A percentile compares a stretch with the other conserved stretches of the same genome.
These are phyloP conservation scores for Melitaea athalia DNA, from an alignment of 2,888 invertebrate genomes.

Conservation along the genomic window DNA sequence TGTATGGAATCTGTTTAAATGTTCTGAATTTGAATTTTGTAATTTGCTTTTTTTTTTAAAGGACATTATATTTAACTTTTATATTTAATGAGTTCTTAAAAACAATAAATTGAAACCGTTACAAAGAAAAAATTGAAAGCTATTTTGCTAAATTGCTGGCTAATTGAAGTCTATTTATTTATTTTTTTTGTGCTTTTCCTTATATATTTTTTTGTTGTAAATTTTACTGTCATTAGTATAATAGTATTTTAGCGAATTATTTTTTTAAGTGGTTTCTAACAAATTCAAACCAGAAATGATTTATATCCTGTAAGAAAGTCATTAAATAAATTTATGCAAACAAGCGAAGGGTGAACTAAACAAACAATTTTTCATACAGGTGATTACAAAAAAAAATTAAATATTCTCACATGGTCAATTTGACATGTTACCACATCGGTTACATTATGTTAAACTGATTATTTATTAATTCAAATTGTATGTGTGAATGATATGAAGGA, in stretches of 20 bases:
- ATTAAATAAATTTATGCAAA: conserved; percentile 1
- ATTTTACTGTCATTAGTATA: no score
- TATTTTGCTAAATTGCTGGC: no score
- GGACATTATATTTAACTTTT: not conserved
- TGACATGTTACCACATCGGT: conserved; percentile 61
- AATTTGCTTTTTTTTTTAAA: not conserved
- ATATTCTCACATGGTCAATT: conserved; percentile 76
- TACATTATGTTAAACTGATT: conserved; percentile 51
- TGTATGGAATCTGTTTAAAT: conserved; percentile 9
- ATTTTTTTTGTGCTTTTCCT: no score
- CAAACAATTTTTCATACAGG: conserved; percentile 16
- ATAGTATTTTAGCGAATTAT: not conserved
- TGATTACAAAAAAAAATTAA: conserved; percentile 45
- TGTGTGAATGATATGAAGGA: conserved; percentile 27
- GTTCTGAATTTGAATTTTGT: conserved; percentile 11
- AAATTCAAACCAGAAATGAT: not conserved
- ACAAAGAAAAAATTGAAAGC: no score
- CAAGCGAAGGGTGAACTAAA: not conserved
- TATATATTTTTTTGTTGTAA: no score
- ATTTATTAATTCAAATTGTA: conserved; percentile 69
- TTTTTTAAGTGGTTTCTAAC: not conserved
- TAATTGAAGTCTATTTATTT: no score
- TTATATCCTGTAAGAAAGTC: not conserved
- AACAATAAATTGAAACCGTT: no score
- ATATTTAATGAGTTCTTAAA: no score